These are phyloP conservation scores for Hypotaenidia philippensis DNA, from an alignment of 2,797 vertebrate species.

Conservation along the genomic window DNA sequence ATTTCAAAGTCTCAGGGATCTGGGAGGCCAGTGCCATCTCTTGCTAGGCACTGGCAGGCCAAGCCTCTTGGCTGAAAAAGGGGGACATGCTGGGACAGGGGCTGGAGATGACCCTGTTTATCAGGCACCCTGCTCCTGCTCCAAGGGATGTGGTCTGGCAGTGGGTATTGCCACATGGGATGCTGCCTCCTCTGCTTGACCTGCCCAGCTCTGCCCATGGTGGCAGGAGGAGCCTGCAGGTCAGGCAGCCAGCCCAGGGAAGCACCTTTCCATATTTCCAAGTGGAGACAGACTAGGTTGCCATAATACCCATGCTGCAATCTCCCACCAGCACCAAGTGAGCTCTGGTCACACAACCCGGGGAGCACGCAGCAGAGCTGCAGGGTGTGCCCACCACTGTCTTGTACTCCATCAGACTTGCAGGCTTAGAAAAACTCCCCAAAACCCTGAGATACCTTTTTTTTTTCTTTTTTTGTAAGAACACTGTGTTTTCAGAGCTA, in stretches of 20 bases:
- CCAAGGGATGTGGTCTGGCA: neutral
- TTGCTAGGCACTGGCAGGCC: neutral
- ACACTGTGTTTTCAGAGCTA: neutral
- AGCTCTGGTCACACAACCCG: neutral
- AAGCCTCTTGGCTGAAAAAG: neutral
- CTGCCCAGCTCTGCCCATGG: neutral
- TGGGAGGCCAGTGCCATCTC: neutral
- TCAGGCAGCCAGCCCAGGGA: neutral
- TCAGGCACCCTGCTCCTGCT: neutral
- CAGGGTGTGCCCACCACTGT: neutral
- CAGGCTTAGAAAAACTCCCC: neutral
- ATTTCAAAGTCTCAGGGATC: neutral
- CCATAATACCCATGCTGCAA: fast-evolving
- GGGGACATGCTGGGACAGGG: neutral
- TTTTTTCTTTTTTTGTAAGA: neutral
- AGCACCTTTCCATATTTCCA: neutral
- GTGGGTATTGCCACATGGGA: fast-evolving
- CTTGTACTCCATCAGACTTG: neutral
- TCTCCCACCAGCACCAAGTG: neutral
- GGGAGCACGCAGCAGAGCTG: neutral
- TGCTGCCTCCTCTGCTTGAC: neutral
- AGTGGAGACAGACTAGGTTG: neutral
- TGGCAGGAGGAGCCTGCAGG: neutral
- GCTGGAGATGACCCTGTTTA: fast-evolving
- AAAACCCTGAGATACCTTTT: neutral